These are phyloP conservation scores for Brienomyrus brachyistius DNA, from an alignment of 2,113 vertebrate genomes.

Conservation along the genomic window DNA sequence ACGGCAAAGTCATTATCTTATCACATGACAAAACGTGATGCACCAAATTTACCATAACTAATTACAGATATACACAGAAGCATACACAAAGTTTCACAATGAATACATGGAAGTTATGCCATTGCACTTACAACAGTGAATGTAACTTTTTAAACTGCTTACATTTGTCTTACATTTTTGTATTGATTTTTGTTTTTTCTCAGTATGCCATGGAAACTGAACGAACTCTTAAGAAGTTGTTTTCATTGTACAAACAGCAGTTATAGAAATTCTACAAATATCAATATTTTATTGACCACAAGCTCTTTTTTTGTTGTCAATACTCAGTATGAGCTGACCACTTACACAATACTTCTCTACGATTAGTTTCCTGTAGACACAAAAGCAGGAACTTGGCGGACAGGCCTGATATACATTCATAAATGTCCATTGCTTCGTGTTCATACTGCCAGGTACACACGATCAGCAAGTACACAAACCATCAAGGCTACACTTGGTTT, in stretches of 20 bases:
- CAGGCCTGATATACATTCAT: conserved; percentile 24
- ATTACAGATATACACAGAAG: conserved; percentile 89
- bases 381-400: conserved; percentile 41
- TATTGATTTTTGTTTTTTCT: not conserved
- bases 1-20: conserved; percentile 79
- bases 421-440: not conserved
- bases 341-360: conserved; percentile 15
- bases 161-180: conserved; percentile 7
- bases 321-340: conserved; percentile 29
- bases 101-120: conserved; percentile 80
- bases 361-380: conserved; percentile 15
- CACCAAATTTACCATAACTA: conserved; percentile 86
- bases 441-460: not conserved
- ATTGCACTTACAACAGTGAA: conserved; percentile 84
- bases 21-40: conserved; percentile 92
- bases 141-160: conserved; percentile 41
- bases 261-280: conserved; percentile 20
- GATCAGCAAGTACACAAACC: not conserved
- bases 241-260: conserved; percentile 13
- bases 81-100: conserved; percentile 88
- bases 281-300: not conserved
- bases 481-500: not conserved
- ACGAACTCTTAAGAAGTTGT: not conserved
- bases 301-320: conserved; percentile 19
- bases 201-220: conserved; percentile 14